Conservation (phyloP, 2,888 invertebrate genomes). For the Bruchidius siliquastri region DNA sequence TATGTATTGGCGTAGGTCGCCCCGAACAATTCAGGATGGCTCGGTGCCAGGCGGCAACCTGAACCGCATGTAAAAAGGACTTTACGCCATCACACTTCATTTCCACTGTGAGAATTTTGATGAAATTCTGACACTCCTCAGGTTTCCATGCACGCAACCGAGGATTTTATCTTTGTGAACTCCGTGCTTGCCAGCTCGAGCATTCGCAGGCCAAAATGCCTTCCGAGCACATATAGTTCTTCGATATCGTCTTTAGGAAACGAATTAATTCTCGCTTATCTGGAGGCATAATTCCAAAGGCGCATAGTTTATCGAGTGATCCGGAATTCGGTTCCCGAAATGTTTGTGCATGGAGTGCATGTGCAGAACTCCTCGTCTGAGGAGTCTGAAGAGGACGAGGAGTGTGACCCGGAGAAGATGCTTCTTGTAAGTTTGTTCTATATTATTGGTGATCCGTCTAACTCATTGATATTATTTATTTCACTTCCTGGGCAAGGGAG, state of each 20-base stretch:
- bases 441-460: no score
- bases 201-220: background rate
- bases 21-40: background rate
- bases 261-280: background rate
- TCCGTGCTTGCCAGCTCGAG: background rate
- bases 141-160: background rate
- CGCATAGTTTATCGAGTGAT: background rate
- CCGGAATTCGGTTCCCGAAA: conserved; percentile 11
- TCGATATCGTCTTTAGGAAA: background rate
- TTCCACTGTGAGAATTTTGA: background rate
- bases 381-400: conserved; percentile 31
- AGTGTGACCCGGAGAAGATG: conserved; percentile 35
- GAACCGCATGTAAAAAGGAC: background rate
- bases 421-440: conserved; percentile 29
- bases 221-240: background rate
- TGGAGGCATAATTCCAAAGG: background rate
- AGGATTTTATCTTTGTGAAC: background rate
- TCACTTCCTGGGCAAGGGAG: no score
- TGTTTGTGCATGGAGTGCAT: conserved; percentile 40
- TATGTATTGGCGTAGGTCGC: background rate
- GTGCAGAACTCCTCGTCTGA: conserved; percentile 25
- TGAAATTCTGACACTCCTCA: background rate
- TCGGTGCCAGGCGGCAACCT: background rate
- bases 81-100: background rate
- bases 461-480: no score